A percentile compares a stretch with the other conserved stretches of the same genome.
phyloP scores from a whole-genome alignment of 1,140 invertebrate species.

The Battus philenor region DNA sequence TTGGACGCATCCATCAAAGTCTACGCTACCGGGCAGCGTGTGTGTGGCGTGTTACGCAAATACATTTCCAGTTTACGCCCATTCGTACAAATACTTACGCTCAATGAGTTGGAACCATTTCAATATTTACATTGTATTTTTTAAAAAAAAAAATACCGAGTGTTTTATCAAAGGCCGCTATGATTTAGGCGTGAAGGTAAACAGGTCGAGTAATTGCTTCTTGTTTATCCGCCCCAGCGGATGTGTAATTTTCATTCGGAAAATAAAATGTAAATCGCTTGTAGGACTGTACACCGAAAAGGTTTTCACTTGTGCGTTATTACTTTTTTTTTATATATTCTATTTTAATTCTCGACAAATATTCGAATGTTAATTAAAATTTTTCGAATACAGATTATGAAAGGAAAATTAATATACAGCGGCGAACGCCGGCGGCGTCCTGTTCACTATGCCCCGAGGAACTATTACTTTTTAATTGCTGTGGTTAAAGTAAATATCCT shows the following conservation, averaged over 20 bases:
- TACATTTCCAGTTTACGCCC: conserved; percentile 1
- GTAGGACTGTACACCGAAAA: not conserved
- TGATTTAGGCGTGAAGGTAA: conserved; percentile 23
- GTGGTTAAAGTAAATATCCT: too few species aligned
- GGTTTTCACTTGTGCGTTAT: conserved; percentile 5
- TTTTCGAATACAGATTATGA: not conserved
- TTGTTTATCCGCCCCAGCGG: conserved; percentile 18
- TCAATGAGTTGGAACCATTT: conserved; percentile 21
- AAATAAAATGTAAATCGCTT: conserved; percentile 7
- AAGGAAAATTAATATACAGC: not conserved
- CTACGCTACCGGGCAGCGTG: not conserved
- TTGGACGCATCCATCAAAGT: conserved; percentile 13
- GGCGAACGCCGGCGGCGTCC: too few species aligned
- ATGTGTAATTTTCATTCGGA: conserved; percentile 16
- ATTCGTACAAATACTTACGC: conserved; percentile 20
- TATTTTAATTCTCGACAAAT: conserved; percentile 9
- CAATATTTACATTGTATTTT: conserved; percentile 22
- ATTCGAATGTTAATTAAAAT: conserved; percentile 8
- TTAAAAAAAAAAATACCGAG: not conserved
- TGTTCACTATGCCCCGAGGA: too few species aligned
- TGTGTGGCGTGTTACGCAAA: conserved; percentile 2
- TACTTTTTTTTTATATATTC: too few species aligned
- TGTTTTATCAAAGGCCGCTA: conserved; percentile 17
- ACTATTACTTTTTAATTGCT: too few species aligned
- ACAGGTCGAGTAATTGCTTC: conserved; percentile 24